These are phyloP conservation scores for Caenorhabditis doughertyi DNA, from an alignment of 2,888 invertebrate genomes.

Conservation along the genomic window DNA sequence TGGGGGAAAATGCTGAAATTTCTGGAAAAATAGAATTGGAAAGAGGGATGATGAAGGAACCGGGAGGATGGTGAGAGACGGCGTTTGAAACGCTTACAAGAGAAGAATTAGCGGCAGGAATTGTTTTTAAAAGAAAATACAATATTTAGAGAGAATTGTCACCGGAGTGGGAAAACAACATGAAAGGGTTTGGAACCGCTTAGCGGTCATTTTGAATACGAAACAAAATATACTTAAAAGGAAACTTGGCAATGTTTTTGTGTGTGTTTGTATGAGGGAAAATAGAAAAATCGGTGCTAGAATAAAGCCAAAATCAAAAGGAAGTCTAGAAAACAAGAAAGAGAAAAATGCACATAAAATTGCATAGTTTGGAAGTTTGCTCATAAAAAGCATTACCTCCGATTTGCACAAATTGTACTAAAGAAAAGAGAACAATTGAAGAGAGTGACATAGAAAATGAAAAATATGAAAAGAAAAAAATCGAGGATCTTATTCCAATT, in stretches of 20 bases:
- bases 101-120: constrained; percentile 11
- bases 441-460: constrained; percentile 17
- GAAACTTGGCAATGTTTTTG: constrained; percentile 25
- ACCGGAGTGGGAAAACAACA: constrained; percentile 29
- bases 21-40: not conserved
- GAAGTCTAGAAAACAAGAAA: constrained; percentile 35
- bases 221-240: constrained; percentile 13
- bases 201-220: constrained; percentile 31
- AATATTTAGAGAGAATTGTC: not conserved
- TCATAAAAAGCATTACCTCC: not conserved
- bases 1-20: constrained; percentile 37
- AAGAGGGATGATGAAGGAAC: constrained; percentile 13
- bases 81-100: constrained; percentile 44
- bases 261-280: not conserved
- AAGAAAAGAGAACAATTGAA: constrained; percentile 33
- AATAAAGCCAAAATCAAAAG: constrained; percentile 25
- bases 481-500: constrained; percentile 12
- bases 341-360: constrained; percentile 12
- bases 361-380: not conserved
- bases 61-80: constrained; percentile 18
- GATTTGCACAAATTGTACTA: constrained; percentile 39
- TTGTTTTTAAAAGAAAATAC: not conserved
- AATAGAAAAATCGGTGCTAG: constrained; percentile 19
- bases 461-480: not conserved
- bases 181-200: constrained; percentile 9